Evolutionary conservation across 2,113 vertebrate genomes (phyloP), one percentile per base, ranked within the genome.

Genomic region (Paralichthys olivaceus): DNA sequence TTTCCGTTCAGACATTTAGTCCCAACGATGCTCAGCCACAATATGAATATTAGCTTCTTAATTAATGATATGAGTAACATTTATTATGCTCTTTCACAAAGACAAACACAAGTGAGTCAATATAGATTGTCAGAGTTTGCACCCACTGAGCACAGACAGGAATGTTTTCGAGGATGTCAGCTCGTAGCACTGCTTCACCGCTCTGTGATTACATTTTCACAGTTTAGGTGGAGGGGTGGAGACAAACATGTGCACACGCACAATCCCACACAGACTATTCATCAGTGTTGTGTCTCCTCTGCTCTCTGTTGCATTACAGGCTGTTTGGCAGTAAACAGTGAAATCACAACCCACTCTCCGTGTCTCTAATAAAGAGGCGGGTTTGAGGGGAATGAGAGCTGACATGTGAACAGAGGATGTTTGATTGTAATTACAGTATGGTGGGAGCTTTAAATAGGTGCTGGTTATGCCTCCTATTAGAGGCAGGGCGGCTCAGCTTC

Each of bases 361-460:
- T 9, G 64, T 77, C 70, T 84, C 61, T 80, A 83, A 89, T 84
- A 83, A 77, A 82, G 55, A 83, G 77, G 84, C 20, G 69, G 75
- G 19, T 83, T 70, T 84, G 85, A 87, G 80, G 84, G 80, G 75
- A 83, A 83, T 78, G 71, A 55, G 75, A 87, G 82, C 80, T 79
- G 90, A 90, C 82, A 77, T 76, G 87, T 72, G 78, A 88, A 80
- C 79, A 86, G 85, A 75, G 47, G 80, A 89, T 84, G 55, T 60
- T 61, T 84, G 88, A 80, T 86, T 80, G 86, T 88, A 85, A 91
- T 87, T 84, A 73, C 72, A 80, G 85, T 43, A 72, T 62, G 65
- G 72, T 19, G 23, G 66, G 65, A 69, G 83, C 87, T 88, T 79
- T 87, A 79, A 75, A 86, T 80, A 87, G 81, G 73, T 79, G 79